These are phyloP conservation scores for Heterotis niloticus DNA, from an alignment of 2,113 vertebrate species.

Conservation along the genomic window DNA sequence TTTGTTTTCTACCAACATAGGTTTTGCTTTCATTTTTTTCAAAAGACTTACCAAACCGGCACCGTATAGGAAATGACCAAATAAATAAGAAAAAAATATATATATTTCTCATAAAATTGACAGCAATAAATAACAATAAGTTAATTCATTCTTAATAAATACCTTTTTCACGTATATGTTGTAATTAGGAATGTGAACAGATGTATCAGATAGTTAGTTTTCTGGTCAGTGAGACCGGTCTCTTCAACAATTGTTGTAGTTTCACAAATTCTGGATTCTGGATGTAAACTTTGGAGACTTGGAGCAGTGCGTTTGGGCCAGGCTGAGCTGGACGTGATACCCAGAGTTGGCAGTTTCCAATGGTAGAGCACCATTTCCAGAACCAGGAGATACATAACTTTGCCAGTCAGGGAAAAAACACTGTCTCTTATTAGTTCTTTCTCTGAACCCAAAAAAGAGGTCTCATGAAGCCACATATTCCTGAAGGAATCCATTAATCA, in stretches of 20 bases:
- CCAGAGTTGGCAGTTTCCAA: not conserved
- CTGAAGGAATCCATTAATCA: too few species aligned
- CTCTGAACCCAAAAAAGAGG: not conserved
- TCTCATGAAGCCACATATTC: not conserved
- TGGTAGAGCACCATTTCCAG: too few species aligned
- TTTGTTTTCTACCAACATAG: not conserved
- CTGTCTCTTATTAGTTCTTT: not conserved
- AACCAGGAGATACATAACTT: not conserved
- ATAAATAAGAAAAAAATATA: slow-evolving; percentile 85
- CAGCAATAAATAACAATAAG: slow-evolving; percentile 99
- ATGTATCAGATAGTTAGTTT: slow-evolving; percentile 68
- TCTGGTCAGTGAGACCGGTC: not conserved
- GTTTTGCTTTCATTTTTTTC: not conserved
- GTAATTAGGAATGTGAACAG: slow-evolving; percentile 76
- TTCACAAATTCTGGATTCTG: slow-evolving; percentile 56
- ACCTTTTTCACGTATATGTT: slow-evolving; percentile 69
- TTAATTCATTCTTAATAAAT: slow-evolving; percentile 98
- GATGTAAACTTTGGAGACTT: slow-evolving; percentile 66
- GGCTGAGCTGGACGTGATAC: slow-evolving; percentile 26
- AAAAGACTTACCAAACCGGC: slow-evolving; percentile 64
- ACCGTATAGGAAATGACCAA: slow-evolving; percentile 79
- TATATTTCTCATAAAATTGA: slow-evolving; percentile 77
- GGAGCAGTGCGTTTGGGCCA: slow-evolving; percentile 40
- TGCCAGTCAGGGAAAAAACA: not conserved
- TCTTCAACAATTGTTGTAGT: slow-evolving; percentile 5